Conservation (phyloP, 2,797 vertebrate species). For the Pantherophis alleghaniensis region DNA sequence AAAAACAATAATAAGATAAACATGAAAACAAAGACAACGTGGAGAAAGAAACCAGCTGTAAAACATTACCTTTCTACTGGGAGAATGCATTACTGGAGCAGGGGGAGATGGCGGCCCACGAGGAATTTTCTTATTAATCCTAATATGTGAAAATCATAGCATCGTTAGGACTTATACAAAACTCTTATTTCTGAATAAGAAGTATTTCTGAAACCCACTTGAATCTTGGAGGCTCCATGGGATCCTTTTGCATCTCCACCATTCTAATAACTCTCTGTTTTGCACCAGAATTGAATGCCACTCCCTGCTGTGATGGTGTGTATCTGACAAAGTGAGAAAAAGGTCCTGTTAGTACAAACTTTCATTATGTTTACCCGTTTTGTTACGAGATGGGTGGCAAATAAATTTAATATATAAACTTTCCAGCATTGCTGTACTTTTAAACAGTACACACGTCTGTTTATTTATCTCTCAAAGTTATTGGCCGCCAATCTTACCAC, state of each 20-base stretch:
- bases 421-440: not conserved
- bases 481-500: not conserved
- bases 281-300: slow-evolving; percentile 97
- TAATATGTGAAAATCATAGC: slow-evolving; percentile 66
- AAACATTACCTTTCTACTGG: slow-evolving; percentile 91
- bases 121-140: slow-evolving; percentile 99
- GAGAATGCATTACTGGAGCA: slow-evolving; percentile 97
- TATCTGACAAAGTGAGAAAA: slow-evolving; percentile 76
- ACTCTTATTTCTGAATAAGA: slow-evolving; percentile 16
- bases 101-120: slow-evolving; percentile 96
- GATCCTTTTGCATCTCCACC: slow-evolving; percentile 99
- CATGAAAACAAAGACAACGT: not conserved
- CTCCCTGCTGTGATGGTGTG: slow-evolving; percentile 96
- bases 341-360: slow-evolving; percentile 11
- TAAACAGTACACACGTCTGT: no score
- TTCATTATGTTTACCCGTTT: not conserved
- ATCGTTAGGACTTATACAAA: slow-evolving; percentile 22
- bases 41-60: not conserved
- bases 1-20: not conserved
- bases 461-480: not conserved
- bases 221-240: slow-evolving; percentile 97
- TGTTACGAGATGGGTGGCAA: not conserved
- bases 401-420: not conserved
- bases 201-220: slow-evolving; percentile 77
- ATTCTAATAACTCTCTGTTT: slow-evolving; percentile 98